Evolutionary conservation across 1,140 invertebrate species (phyloP), one percentile per base, ranked within the genome.

Genomic region (Drosophila nebulosa): DNA sequence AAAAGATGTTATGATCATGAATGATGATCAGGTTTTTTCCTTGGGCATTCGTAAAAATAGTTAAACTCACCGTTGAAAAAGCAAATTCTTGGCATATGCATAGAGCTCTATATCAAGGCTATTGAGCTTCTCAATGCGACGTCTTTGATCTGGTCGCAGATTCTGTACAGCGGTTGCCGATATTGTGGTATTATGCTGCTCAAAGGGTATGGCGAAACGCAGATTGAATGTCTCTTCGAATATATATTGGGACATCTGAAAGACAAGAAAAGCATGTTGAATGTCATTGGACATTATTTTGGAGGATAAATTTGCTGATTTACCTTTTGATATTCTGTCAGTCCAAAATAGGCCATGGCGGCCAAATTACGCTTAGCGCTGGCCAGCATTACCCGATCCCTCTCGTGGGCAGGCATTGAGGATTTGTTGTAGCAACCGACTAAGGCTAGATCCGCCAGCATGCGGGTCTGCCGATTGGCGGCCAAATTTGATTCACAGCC

Each of bases 171-270:
- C 96, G 52, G 94, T 93, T 84, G 94, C 96, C 16, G 97, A 97
- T 56, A 96, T 93, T 0, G 97, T 98, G 64, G 96, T 94, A 92
- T 98, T 98, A 90, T 97, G 96, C 90, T 98, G 97, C 75, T 96
- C 95, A 91, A 98, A 98, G 22, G 96, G 95, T 74, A 97, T 94
- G 46, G 95, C 95, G 92, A 98, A 99, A 78, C 96, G 94, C 83
- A 99, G 93, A 91, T 97, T 96, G 92, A 99, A 99, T n/a, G 97
- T 98, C 92, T 97, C 95, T 91, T 99, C 98, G 92, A 99, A 99
- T 36, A 99, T 95, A 90, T 97, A 97, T 92, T 99, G 98, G 26
- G 97, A 97, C 68, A 97, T 96, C 94, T 96, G 86, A 4, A 83
- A 74, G 64, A 59, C 27, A 21, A 52, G 22, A 4, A n/a, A 2